Base-by-base conservation (phyloP, 2,113 vertebrate genomes). In the Perognathus longimembris region DNA sequence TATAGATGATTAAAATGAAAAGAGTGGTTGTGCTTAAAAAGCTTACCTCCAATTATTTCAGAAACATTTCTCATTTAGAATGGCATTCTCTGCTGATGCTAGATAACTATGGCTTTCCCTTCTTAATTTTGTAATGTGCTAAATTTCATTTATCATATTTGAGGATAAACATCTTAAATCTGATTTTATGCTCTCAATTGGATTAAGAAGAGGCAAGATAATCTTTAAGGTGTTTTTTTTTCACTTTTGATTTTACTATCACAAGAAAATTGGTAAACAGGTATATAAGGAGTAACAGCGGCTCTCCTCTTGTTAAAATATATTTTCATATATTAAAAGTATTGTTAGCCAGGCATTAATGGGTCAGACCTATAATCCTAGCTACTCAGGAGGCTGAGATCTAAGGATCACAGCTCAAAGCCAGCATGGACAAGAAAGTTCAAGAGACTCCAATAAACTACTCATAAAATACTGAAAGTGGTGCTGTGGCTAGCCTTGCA, bases 1-100 rank as follows among this genome's bases (percentile, higher is more conserved):
- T 88, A 70, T 22, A 86, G 20, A 63, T 38, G 57, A 77, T 84
- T 90, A 69, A 90, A 86, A 85, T 63, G 34, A 85, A 88, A 85
- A 84, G 81, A 54, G 50, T 6, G 2, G 10, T 15, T 81, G 38
- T 69, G 34, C 78, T 61, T 70, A 67, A 79, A 85, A 67, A 36
- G 26, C 36, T 75, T 88, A 24, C 50, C 45, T 80, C 79, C 63
- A n/a, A 45, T 81, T 74, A 87, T 67, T 80, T 73, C 32, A 50
- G 59, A 85, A 76, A 11, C 63, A 1, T 45, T 75, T 71, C 77
- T 54, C 81, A 76, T 89, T 93, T 90, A 69, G 69, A 70, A 69
- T 54, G 42, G 2, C 34, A 54, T 78, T 78, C 26, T 59, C 57
- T 24, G 15, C 24, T 36, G n/a, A 75, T 22, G 11, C 22, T 91